A percentile compares a stretch with the other conserved stretches of the same genome.
phyloP scores from a whole-genome alignment of 2,888 invertebrate species.

The Mactromeris polynyma region DNA sequence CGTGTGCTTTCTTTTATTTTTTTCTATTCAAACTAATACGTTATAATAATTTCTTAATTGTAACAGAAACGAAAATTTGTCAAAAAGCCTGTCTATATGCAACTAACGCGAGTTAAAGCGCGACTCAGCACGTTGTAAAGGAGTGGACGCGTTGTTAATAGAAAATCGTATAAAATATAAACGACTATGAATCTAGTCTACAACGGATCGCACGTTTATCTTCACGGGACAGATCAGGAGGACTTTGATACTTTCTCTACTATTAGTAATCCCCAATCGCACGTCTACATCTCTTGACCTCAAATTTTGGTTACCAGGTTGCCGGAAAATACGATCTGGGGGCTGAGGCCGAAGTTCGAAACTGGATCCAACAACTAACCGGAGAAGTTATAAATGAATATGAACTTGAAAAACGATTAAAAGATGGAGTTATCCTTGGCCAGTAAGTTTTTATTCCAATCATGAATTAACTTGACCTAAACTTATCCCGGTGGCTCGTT shows the following conservation, averaged over 20 bases:
- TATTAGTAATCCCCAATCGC: slow-evolving; percentile 21
- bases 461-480: too few species aligned
- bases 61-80: neutral
- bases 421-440: slow-evolving; percentile 83
- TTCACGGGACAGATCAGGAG: slow-evolving; percentile 23
- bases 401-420: slow-evolving; percentile 87
- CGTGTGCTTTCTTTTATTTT: slow-evolving; percentile 33
- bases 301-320: slow-evolving; percentile 90
- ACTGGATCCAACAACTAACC: slow-evolving; percentile 96
- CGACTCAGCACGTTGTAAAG: neutral
- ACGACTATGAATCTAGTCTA: neutral
- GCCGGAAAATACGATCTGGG: slow-evolving; percentile 99
- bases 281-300: slow-evolving; percentile 41
- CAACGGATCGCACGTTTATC: neutral
- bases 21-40: slow-evolving; percentile 36
- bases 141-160: neutral
- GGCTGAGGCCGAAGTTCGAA: slow-evolving; percentile 95
- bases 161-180: neutral
- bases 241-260: slow-evolving; percentile 23
- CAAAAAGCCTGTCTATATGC: slow-evolving; percentile 5
- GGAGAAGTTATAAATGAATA: slow-evolving; percentile 93
- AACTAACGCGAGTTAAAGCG: neutral
- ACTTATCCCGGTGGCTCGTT: too few species aligned
- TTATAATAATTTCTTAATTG: slow-evolving; percentile 3
- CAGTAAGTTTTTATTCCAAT: slow-evolving; percentile 78